Conservation (phyloP, 2,888 invertebrate species). For the Sesia bembeciformis region DNA sequence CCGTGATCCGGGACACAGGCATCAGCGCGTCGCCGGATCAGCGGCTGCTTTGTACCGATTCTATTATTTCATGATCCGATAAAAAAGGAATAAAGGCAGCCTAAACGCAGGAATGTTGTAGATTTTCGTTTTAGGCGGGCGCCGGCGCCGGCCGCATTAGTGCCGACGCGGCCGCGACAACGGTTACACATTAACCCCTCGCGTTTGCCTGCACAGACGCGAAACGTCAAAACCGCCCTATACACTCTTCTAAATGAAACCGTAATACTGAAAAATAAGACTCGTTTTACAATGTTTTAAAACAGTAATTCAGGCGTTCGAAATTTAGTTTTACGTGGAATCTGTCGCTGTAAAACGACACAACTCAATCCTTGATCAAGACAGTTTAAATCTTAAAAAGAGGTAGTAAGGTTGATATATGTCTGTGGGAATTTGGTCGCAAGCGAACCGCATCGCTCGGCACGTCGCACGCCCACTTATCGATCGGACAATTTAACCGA, state of each 20-base stretch:
- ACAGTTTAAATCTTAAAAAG: too few relatives aligned
- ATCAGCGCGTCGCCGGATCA: conserved; percentile 8
- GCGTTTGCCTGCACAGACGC: conserved; percentile 20
- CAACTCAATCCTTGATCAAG: too few relatives aligned
- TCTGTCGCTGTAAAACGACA: too few relatives aligned
- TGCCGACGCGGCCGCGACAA: conserved; percentile 41
- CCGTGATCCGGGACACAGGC: conserved; percentile 3
- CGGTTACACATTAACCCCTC: conserved; percentile 56
- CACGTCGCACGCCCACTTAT: conserved; percentile 52
- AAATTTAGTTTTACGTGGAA: too few relatives aligned
- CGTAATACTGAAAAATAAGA: too few relatives aligned
- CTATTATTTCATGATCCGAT: conserved; percentile 65
- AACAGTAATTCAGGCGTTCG: too few relatives aligned
- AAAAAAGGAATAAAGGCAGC: conserved; percentile 60
- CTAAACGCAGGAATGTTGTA: conserved; percentile 67
- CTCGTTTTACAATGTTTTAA: too few relatives aligned
- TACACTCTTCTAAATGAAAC: too few relatives aligned
- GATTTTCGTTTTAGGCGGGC: conserved; percentile 56
- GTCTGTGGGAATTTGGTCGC: not conserved
- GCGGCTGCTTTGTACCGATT: conserved; percentile 57
- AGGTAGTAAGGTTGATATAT: not conserved
- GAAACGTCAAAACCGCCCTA: conserved; percentile 9
- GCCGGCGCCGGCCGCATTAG: conserved; percentile 71
- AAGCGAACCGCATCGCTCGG: not conserved
- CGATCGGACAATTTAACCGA: conserved; percentile 56